A percentile compares a stretch with the other conserved stretches of the same genome.
These are phyloP conservation scores for Mungos mungo DNA, from an alignment of 2,113 vertebrate genomes.

Conservation along the genomic window DNA sequence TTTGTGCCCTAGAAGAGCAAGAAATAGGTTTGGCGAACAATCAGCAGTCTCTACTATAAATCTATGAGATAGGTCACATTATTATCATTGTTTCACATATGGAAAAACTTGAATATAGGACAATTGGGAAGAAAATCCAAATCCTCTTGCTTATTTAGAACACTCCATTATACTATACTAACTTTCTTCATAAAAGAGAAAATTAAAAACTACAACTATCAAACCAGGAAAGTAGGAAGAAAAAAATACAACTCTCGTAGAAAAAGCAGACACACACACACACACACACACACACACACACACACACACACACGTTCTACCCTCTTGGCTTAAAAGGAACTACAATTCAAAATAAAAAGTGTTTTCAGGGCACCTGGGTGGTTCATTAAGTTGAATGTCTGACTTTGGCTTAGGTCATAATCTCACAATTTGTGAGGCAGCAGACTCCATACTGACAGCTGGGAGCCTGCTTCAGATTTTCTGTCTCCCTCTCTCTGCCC, in stretches of 20 bases:
- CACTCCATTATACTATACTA: background rate
- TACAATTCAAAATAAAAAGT: too few relatives aligned
- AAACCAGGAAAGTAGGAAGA: background rate
- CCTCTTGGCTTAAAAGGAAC: too few relatives aligned
- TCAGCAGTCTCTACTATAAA: background rate
- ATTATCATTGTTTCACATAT: background rate
- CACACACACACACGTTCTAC: background rate
- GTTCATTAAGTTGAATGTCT: too few relatives aligned
- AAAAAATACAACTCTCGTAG: background rate
- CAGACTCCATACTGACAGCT: too few relatives aligned
- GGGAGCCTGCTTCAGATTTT: too few relatives aligned
- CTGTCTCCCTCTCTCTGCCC: too few relatives aligned
- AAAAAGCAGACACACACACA: background rate
- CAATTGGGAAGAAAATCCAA: background rate
- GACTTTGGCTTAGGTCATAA: too few relatives aligned
- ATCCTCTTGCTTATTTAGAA: background rate
- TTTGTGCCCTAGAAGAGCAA: background rate
- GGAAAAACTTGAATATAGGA: background rate
- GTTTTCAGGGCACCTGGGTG: too few relatives aligned
- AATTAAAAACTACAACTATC: background rate
- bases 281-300: background rate
- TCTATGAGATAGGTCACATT: background rate
- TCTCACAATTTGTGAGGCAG: too few relatives aligned
- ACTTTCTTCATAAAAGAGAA: background rate
- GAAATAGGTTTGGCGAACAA: background rate